A percentile compares a stretch with the other conserved stretches of the same genome.
Conservation (phyloP, 1,140 invertebrate species). For the Varroa destructor region DNA sequence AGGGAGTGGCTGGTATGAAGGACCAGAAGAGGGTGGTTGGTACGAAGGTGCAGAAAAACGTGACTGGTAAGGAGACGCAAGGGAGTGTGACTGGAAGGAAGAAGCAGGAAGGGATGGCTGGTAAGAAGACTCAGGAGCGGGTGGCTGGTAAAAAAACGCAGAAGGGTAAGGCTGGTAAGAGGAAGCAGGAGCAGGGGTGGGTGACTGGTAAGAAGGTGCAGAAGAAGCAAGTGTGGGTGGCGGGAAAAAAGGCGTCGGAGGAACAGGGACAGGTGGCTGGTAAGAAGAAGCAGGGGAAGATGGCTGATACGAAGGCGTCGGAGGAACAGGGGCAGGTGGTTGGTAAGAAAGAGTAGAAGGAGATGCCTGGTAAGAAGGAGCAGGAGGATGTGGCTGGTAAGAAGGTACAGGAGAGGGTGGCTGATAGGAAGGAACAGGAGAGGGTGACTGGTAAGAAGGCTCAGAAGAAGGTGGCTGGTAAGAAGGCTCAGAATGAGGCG, state of each 20-base stretch:
- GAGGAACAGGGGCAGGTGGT: too few species aligned
- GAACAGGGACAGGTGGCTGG: too few species aligned
- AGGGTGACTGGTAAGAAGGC: background rate
- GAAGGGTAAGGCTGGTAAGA: background rate
- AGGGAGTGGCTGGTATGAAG: too few species aligned
- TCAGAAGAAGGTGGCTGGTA: background rate
- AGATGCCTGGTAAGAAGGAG: background rate
- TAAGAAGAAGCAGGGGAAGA: too few species aligned
- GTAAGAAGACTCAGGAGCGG: background rate
- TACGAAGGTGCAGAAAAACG: background rate
- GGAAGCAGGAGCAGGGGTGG: background rate
- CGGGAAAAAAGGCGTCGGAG: too few species aligned
- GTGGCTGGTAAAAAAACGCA: background rate
- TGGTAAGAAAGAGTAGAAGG: too few species aligned
- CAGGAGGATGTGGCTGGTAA: background rate
- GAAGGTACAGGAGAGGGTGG: conserved; percentile 2
- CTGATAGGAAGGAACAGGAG: background rate
- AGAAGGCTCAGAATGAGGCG: too few species aligned
- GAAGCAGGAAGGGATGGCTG: background rate
- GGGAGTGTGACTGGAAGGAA: background rate
- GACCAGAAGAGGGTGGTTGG: too few species aligned
- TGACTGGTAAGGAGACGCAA: background rate
- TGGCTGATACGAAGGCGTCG: too few species aligned
- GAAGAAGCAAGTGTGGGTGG: background rate
- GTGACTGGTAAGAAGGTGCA: background rate